Evolutionary conservation across 2,797 vertebrate genomes (phyloP).

Genomic region (Sylvilagus floridanus): DNA sequence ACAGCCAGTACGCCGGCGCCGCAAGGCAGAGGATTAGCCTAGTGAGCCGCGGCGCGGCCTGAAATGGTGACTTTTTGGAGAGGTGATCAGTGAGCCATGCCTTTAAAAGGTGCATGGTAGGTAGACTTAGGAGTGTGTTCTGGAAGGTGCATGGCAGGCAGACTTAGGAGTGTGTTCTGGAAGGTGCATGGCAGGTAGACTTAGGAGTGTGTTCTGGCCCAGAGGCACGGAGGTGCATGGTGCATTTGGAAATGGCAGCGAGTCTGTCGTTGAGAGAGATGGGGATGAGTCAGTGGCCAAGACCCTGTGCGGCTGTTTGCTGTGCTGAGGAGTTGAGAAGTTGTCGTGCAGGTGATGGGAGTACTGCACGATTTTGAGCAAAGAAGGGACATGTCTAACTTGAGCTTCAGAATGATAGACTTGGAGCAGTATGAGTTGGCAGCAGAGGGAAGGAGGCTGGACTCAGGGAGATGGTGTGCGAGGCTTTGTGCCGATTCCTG

Average conservation of each 20-base stretch:
- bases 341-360: not conserved
- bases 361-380: not conserved
- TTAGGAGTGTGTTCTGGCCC: not conserved
- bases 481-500: too few relatives aligned
- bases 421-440: not conserved
- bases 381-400: not conserved
- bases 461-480: not conserved
- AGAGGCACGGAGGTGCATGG: not conserved
- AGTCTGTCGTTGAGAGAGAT: not conserved
- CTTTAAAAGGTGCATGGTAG: not conserved
- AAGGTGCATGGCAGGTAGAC: not conserved
- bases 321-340: not conserved
- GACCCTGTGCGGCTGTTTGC: not conserved
- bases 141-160: not conserved
- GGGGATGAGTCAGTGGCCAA: too few relatives aligned
- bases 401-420: not conserved
- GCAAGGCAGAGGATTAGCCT: too few relatives aligned
- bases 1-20: too few relatives aligned
- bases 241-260: not conserved
- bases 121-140: not conserved
- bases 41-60: too few relatives aligned
- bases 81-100: not conserved
- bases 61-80: not conserved
- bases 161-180: too few relatives aligned
- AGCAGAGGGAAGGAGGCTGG: not conserved